phyloP scores from a whole-genome alignment of 2,888 invertebrate genomes.

The Meganola albula region DNA sequence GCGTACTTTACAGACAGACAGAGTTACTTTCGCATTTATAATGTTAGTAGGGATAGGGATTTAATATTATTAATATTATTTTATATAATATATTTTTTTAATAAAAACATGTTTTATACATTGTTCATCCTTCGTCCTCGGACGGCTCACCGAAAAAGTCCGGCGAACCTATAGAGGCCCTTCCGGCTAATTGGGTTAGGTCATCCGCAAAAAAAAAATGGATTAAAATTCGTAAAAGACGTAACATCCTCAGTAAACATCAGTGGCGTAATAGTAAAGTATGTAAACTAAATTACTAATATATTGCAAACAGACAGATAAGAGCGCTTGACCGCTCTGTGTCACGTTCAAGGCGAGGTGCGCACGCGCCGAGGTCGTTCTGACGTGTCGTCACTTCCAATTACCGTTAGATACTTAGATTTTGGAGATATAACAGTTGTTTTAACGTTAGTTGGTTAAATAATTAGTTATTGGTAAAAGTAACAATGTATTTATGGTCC shows the following conservation, averaged over 20 bases:
- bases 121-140: no score
- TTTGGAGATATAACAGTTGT: no score
- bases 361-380: conserved; percentile 36
- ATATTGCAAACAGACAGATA: conserved; percentile 1
- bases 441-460: no score
- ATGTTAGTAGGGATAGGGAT: conserved; percentile 4
- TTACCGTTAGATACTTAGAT: no score
- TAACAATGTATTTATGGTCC: no score
- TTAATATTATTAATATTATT: neutral
- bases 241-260: neutral
- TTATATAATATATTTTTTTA: neutral
- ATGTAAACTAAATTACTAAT: neutral
- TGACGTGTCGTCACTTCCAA: conserved; percentile 21
- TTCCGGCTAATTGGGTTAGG: no score
- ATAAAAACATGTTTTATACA: neutral
- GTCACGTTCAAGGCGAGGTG: conserved; percentile 53
- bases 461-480: no score
- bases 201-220: no score
- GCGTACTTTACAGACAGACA: neutral
- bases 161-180: no score
- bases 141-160: no score
- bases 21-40: conserved; percentile 9
- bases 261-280: neutral
- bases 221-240: neutral
- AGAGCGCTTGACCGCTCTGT: conserved; percentile 24